phyloP scores from a whole-genome alignment of 2,113 vertebrate species.

The Octodon degus region DNA sequence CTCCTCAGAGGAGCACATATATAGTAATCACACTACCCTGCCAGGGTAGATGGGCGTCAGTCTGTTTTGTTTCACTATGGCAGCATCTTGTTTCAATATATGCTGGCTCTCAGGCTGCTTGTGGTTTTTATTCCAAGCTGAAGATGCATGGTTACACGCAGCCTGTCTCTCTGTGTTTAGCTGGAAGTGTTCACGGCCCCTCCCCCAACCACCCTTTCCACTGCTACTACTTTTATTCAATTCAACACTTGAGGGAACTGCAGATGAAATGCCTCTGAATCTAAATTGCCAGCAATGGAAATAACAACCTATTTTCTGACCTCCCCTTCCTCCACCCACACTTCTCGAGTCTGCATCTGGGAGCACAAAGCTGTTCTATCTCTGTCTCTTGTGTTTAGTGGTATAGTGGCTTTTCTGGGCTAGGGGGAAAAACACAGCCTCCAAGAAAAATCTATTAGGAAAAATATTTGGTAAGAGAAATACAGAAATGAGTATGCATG shows the following conservation, averaged over 20 bases:
- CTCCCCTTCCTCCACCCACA: constrained; percentile 79
- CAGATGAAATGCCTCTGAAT: constrained; percentile 89
- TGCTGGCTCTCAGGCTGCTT: constrained; percentile 52
- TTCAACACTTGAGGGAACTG: constrained; percentile 89
- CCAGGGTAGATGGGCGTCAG: constrained; percentile 63
- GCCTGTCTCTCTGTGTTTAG: constrained; percentile 85
- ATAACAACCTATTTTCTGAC: constrained; percentile 83
- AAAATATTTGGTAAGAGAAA: constrained; percentile 64
- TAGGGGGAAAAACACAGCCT: neutral
- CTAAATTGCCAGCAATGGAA: constrained; percentile 87
- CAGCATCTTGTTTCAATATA: constrained; percentile 70
- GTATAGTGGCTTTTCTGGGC: constrained; percentile 45
- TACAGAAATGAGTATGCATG: constrained; percentile 24
- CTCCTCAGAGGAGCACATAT: neutral
- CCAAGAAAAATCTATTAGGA: constrained; percentile 63
- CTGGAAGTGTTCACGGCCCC: constrained; percentile 80
- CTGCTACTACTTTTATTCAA: constrained; percentile 86
- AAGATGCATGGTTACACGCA: constrained; percentile 80
- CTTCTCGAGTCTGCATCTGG: constrained; percentile 84
- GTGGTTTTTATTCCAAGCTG: constrained; percentile 77
- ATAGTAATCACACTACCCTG: neutral
- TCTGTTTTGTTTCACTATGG: constrained; percentile 67
- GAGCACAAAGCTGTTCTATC: constrained; percentile 85
- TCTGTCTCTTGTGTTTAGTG: constrained; percentile 81
- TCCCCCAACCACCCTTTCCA: constrained; percentile 83